Base-by-base conservation (phyloP, 2,113 vertebrate species). In the Scartelaos histophorus region DNA sequence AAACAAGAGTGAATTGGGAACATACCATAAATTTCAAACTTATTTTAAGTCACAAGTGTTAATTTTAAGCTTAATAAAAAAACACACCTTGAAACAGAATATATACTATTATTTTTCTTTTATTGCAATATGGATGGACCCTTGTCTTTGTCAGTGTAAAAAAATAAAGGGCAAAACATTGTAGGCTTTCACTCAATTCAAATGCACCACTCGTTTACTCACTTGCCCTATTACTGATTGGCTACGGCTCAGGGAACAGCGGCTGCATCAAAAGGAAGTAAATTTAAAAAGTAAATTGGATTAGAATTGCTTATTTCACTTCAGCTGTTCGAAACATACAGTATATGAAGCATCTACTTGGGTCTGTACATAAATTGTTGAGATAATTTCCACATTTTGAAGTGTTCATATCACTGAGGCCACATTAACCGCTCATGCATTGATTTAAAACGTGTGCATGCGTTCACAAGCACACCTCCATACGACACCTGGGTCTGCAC, bases 401-500 rank as follows among this genome's bases (percentile, higher is more conserved):
- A 64, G 34, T 38, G 15, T 43, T 38, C 9, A 64, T 9, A 34
- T 53, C 57, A 25, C 54, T 75, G 22, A 71, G 69, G 47, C 22
- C 13, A 43, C 7, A 75, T 60, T 67, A 51, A 65, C 34, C 21
- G n/a, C 5, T 51, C 11, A 58, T 71, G 73, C 19, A 57, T 22
- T 76, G 16, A 0, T 74, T 38, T 70, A 22, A 45, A 13, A 62
- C 57, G 62, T 67, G 71, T 43, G 46, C 35, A 35, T 54, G 51
- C 3, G 10, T 86, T 58, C 81, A 80, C 65, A 69, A 72, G 82
- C 65, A 76, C 79, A 83, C 75, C 74, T 73, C 80, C 73, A 71
- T 74, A 76, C 72, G 91, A 88, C 90, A 93, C 91, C 91, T 91
- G 87, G 88, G 76, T 82, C 79, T 88, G 77, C 80, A 83, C 58